Percentiles rank a stretch among this genome's conserved stretches.
phyloP scores from a whole-genome alignment of 2,113 vertebrate species.

The Argyrosomus japonicus region DNA sequence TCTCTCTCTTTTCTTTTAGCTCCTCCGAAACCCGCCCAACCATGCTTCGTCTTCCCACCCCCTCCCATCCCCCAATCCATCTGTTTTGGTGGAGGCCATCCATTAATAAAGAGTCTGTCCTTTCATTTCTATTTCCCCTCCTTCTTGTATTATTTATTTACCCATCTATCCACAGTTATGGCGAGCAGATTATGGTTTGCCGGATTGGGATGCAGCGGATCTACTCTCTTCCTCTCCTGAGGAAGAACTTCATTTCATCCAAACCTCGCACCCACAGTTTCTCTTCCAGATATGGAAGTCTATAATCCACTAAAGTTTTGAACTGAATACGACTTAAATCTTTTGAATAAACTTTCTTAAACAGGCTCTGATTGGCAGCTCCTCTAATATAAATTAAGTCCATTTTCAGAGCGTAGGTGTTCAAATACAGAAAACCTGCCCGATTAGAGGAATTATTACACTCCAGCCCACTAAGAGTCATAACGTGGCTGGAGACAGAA shows the following conservation, averaged over 20 bases:
- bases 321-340: not conserved
- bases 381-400: not conserved
- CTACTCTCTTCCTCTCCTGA: conserved; percentile 1
- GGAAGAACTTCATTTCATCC: not conserved
- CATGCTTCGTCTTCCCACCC: conserved; percentile 6
- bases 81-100: conserved; percentile 73
- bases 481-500: not conserved
- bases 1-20: not conserved
- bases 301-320: not conserved
- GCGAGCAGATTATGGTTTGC: not conserved
- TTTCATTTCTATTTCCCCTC: conserved; percentile 61
- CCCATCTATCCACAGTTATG: conserved; percentile 45
- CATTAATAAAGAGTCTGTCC: conserved; percentile 75
- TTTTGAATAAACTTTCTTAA: not conserved
- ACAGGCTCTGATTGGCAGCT: not conserved
- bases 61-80: conserved; percentile 64
- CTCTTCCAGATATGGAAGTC: not conserved
- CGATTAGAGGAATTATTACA: not conserved
- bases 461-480: not conserved
- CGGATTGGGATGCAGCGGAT: conserved; percentile 6
- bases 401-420: conserved; percentile 1
- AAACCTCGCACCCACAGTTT: not conserved
- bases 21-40: not conserved
- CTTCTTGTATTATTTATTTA: conserved; percentile 75
- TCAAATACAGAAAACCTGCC: conserved; percentile 1